Base-by-base conservation (phyloP, 53 echinoderm and acorn worm genomes). In the Mesocentrotus franciscanus region DNA sequence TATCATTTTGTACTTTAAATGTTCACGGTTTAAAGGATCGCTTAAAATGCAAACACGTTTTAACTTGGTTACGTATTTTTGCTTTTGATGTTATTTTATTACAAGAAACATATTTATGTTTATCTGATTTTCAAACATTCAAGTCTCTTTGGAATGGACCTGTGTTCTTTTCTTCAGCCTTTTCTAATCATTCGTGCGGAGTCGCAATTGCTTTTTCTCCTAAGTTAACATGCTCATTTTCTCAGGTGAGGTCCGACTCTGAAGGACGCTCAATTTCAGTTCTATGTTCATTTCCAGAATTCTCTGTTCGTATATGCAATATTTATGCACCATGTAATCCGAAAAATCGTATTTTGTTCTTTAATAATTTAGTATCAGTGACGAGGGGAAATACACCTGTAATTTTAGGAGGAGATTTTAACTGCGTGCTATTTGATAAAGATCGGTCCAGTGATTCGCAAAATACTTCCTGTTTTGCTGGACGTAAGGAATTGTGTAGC, bases 61-160 rank as follows among this genome's bases (percentile, higher is more conserved):
- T 93, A 58, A 56, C 76, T 27, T 93, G 9, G 10, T 78, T 93
- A 18, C 20, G 27, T 27, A 56, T 93, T 58, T 58, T 93, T 56
- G 55, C 93, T n/a, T 93, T 93, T 93, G 93, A 93, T 78, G 12
- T 93, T n/a, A 26, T 93, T 24, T 78, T 93, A n/a, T 30, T 78
- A 14, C 78, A 93, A 58, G 92, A 92, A 92, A 92, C 92, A 5
- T 92, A 92, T 26, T 71, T 92, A 30, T 10, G 30, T 2, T 55
- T 58, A 6, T 56, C 12, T 27, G 93, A n/a, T n/a, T n/a, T n/a
- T n/a, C n/a, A n/a, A n/a, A n/a, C n/a, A n/a, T n/a, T n/a, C n/a
- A n/a, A n/a, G 27, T 56, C 56, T 12, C n/a, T 75, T 93, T 78
- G 93, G 93, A 93, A 93, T 14, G 93, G 93, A 10, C 78, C 93